phyloP scores from a whole-genome alignment of 2,888 invertebrate genomes.

The Desoria tigrina region DNA sequence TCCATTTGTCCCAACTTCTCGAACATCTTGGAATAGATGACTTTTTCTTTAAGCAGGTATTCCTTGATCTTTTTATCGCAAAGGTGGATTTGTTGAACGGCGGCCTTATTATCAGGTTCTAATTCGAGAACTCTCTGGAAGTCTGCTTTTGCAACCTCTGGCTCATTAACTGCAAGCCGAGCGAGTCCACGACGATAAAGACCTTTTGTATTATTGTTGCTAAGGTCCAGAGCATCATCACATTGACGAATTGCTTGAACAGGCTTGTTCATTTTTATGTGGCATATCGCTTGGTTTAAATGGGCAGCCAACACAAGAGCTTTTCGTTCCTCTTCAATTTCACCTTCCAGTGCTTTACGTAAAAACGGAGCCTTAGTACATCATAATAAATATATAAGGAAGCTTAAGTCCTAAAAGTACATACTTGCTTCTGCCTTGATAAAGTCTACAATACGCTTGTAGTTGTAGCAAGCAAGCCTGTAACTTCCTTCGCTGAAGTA shows the following conservation, averaged over 20 bases:
- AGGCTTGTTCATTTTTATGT: constrained; percentile 73
- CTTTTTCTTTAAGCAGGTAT: constrained; percentile 77
- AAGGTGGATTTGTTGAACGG: constrained; percentile 70
- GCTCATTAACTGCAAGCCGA: constrained; percentile 71
- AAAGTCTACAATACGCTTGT: constrained; percentile 71
- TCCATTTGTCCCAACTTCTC: constrained; percentile 63
- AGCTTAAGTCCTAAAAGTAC: no score
- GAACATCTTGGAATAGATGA: constrained; percentile 92
- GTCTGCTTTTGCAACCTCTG: constrained; percentile 72
- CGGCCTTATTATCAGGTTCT: constrained; percentile 88
- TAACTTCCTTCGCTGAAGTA: constrained; percentile 82
- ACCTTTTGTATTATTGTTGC: constrained; percentile 81
- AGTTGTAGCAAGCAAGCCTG: constrained; percentile 79
- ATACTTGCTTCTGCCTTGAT: constrained; percentile 64
- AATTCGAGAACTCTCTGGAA: constrained; percentile 74
- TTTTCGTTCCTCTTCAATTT: constrained; percentile 60
- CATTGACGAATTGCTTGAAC: constrained; percentile 71
- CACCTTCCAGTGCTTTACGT: constrained; percentile 57
- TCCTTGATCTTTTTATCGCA: constrained; percentile 75
- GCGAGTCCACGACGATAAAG: constrained; percentile 86
- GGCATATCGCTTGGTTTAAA: constrained; percentile 79
- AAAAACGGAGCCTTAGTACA: constrained; percentile 15
- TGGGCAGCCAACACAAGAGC: constrained; percentile 69
- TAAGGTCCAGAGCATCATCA: constrained; percentile 72
- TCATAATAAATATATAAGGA: no score